phyloP scores from a whole-genome alignment of 2,888 invertebrate species.

The Aradus depressus region DNA sequence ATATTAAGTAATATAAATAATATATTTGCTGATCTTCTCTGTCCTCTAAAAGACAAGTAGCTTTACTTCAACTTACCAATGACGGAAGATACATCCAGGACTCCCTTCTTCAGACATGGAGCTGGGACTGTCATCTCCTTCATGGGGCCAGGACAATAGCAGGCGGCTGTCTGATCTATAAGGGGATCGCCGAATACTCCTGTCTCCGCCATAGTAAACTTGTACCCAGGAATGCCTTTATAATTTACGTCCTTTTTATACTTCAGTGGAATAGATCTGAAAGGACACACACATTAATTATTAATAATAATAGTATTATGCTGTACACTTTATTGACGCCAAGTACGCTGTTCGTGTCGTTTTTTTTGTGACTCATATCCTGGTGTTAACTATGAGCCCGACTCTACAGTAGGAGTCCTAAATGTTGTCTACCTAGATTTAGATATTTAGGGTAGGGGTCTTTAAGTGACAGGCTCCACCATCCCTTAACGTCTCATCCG shows the following conservation, averaged over 20 bases:
- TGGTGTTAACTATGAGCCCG: too few relatives aligned
- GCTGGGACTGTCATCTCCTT: slow-evolving; percentile 14
- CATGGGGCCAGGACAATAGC: slow-evolving; percentile 23
- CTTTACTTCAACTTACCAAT: slow-evolving; percentile 18
- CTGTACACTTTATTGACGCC: neutral
- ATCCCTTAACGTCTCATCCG: too few relatives aligned
- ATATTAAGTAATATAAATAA: neutral
- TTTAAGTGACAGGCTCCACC: too few relatives aligned
- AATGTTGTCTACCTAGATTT: too few relatives aligned
- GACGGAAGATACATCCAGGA: slow-evolving; percentile 18
- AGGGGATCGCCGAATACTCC: slow-evolving; percentile 12
- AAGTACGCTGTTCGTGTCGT: too few relatives aligned
- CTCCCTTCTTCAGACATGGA: slow-evolving; percentile 15
- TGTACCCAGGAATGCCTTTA: slow-evolving; percentile 16
- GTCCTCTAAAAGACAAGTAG: neutral
- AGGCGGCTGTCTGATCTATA: slow-evolving; percentile 15
- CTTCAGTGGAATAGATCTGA: slow-evolving; percentile 11
- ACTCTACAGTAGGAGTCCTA: too few relatives aligned
- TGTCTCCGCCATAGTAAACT: slow-evolving; percentile 1
- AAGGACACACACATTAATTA: slow-evolving; percentile 1
- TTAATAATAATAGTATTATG: neutral
- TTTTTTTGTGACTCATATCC: too few relatives aligned
- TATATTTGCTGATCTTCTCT: neutral
- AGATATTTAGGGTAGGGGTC: too few relatives aligned
- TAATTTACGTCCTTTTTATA: slow-evolving; percentile 1